Base-by-base conservation (phyloP, 2,888 invertebrate species). In the Lydus trimaculatus region DNA sequence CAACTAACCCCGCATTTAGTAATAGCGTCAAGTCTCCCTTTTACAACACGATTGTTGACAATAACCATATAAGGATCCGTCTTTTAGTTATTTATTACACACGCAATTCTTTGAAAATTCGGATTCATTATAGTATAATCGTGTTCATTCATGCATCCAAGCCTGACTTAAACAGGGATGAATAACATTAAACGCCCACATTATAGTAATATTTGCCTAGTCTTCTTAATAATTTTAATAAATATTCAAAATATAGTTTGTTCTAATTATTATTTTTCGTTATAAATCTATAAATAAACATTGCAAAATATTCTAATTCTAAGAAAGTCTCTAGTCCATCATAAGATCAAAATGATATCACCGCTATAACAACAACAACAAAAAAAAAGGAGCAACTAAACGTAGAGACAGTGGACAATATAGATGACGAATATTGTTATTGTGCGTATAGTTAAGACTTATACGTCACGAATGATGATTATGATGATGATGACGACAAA, bases 261-360 rank as follows among this genome's bases (percentile, higher is more conserved):
- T 43, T 43, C 43, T 43, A 43, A 17, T 43, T 43, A 43, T 36
- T 13, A 15, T 36, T 36, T 3, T 56, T 48, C 20, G 23, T 23
- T 23, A 56, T 25, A 56, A 15, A 25, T 56, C 56, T 56, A 56
- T 56, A 56, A 56, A 56, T 56, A 56, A 56, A 23, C 25, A 23
- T 56, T 56, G 25, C 23, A 56, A 23, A 7, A 23, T 56, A 1
- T 23, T 56, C 5, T 8, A n/a, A 25, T 56, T 56, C 56, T 25
- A 1, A 15, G 56, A 56, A 56, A 0, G 15, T 56, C 56, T 5
- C 56, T 5, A 56, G 25, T 56, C 56, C 25, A 56, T 56, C 25
- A 56, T 56, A 56, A 25, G 5, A 56, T 23, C 23, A 56, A n/a
- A n/a, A 56, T 56, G 56, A 56, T 25, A 56, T 56, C 56, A 56